phyloP scores from a whole-genome alignment of 2,113 vertebrate species.

The Saguinus midas region DNA sequence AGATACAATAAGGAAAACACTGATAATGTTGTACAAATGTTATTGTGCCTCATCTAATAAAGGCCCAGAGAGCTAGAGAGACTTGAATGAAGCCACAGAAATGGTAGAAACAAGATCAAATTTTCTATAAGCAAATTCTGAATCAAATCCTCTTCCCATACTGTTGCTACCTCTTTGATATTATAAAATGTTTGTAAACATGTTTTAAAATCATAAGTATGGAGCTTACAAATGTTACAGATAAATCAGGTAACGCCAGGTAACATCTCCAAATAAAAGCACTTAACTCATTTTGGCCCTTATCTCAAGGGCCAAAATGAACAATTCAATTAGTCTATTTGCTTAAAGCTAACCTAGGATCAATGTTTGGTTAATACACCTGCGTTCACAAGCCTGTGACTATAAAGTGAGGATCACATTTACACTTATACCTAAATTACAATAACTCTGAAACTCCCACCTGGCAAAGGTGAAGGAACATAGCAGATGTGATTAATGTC shows the following conservation, averaged over 20 bases:
- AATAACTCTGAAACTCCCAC: not conserved
- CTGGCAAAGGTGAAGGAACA: not conserved
- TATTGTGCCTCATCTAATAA: not conserved
- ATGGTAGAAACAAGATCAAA: not conserved
- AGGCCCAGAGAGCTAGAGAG: not conserved
- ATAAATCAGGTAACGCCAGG: not conserved
- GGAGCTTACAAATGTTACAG: not conserved
- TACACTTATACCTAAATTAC: not conserved
- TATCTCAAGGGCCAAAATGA: not conserved
- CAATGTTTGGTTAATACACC: not conserved
- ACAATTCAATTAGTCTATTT: not conserved
- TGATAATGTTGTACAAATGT: constrained; percentile 8
- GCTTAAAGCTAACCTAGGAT: constrained; percentile 26
- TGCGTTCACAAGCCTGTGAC: not conserved
- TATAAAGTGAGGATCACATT: not conserved
- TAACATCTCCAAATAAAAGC: not conserved
- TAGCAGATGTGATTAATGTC: not conserved
- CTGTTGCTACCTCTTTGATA: not conserved
- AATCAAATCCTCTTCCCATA: not conserved
- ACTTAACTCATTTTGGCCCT: not conserved
- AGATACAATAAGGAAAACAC: not conserved
- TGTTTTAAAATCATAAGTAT: not conserved
- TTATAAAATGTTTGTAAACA: not conserved
- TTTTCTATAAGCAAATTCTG: not conserved
- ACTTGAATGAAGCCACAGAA: not conserved